Evolutionary conservation across 2,797 vertebrate genomes (phyloP).

Genomic region (Saguinus oedipus): DNA sequence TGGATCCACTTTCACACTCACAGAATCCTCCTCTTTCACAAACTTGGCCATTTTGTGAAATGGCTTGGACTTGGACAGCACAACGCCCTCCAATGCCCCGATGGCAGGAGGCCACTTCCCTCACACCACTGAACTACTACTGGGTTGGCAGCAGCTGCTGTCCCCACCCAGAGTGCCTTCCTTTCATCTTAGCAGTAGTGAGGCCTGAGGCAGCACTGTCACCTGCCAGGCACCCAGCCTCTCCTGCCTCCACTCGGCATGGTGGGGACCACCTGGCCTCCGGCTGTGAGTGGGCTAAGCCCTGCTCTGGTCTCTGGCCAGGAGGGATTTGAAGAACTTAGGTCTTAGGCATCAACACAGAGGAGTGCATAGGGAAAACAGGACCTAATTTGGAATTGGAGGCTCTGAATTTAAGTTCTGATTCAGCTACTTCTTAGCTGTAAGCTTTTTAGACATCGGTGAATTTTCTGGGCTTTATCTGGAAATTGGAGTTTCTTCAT

Average conservation of each 20-base stretch:
- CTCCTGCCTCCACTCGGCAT: neutral
- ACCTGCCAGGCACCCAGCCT: neutral
- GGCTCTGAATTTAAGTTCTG: neutral
- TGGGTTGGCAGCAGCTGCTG: no score
- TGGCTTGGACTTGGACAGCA: neutral
- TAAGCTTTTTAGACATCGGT: neutral
- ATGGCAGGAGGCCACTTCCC: fast-evolving
- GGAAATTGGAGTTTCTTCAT: neutral
- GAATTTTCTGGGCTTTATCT: conserved; percentile 1
- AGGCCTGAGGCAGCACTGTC: neutral
- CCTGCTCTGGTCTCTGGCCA: neutral
- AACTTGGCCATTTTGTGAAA: neutral
- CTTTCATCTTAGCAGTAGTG: neutral
- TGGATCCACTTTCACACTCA: neutral
- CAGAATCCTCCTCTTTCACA: neutral
- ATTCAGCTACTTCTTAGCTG: neutral
- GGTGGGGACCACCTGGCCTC: neutral
- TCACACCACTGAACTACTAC: fast-evolving
- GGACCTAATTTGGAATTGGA: neutral
- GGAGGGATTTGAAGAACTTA: neutral
- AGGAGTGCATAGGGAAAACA: neutral
- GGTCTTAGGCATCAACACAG: neutral
- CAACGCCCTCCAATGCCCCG: fast-evolving
- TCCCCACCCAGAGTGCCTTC: neutral
- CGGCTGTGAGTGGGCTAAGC: neutral